Percentiles rank a stretch among this genome's conserved stretches.
Evolutionary conservation across 2,797 vertebrate genomes (phyloP).

Genomic region (Acridotheres tristis): DNA sequence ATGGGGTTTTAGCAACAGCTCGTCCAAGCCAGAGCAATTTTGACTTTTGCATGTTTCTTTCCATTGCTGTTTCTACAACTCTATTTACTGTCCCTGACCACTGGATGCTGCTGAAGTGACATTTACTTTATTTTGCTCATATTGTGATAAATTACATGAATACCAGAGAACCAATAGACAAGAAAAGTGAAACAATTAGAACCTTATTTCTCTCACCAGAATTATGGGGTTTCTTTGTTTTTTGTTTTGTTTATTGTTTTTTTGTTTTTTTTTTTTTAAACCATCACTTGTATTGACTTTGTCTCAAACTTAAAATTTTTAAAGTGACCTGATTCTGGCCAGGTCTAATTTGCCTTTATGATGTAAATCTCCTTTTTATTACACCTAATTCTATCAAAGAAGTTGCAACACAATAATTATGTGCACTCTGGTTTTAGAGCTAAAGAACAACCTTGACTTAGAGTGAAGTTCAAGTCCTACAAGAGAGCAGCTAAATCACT

Average conservation of each 20-base stretch:
- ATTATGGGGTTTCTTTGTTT: background rate
- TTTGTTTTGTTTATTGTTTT: no score
- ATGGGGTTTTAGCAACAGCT: background rate
- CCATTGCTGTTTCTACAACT: background rate
- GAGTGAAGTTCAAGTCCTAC: conserved; percentile 30
- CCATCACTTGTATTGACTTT: background rate
- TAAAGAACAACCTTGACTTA: conserved; percentile 41
- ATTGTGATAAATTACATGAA: background rate
- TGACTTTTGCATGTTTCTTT: background rate
- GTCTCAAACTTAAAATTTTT: background rate
- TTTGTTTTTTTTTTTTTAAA: background rate
- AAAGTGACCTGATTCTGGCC: background rate
- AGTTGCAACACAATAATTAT: conserved; percentile 27
- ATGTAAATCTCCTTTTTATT: conserved; percentile 31
- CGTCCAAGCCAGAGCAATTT: background rate
- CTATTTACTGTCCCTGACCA: background rate
- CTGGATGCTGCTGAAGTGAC: background rate
- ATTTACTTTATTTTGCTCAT: background rate
- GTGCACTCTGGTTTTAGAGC: conserved; percentile 29
- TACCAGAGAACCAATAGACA: background rate
- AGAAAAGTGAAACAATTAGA: background rate
- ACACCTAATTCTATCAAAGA: background rate
- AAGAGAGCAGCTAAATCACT: conserved; percentile 26
- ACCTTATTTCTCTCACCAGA: background rate
- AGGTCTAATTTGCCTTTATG: conserved; percentile 40